A percentile compares a stretch with the other conserved stretches of the same genome.
Conservation (phyloP, 2,797 vertebrate species). For the Arremon aurantiirostris region DNA sequence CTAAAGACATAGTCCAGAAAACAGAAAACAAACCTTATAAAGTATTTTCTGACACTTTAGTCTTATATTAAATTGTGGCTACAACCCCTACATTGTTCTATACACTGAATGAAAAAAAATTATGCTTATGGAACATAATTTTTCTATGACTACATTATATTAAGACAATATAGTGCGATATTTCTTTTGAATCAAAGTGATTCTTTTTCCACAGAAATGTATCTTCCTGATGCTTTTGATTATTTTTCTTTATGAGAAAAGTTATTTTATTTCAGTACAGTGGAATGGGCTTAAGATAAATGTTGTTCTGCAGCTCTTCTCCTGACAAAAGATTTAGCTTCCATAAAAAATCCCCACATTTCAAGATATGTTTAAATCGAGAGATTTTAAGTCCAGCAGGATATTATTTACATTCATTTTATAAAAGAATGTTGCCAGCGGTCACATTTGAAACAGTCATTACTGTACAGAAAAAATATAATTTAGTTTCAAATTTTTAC, state of each 20-base stretch:
- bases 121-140: neutral
- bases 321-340: neutral
- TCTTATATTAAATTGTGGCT: neutral
- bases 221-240: neutral
- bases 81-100: neutral
- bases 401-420: neutral
- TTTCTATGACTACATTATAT: neutral
- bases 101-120: neutral
- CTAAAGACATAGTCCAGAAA: neutral
- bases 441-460: neutral
- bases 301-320: neutral
- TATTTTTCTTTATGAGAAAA: neutral
- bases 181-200: neutral
- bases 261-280: neutral
- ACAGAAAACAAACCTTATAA: neutral
- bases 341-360: neutral
- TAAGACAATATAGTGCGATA: neutral
- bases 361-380: neutral
- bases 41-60: neutral
- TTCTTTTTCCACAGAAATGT: neutral
- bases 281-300: neutral
- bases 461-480: neutral
- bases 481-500: neutral
- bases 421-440: neutral
- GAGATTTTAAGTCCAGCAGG: neutral